Conservation (phyloP, 2,888 invertebrate genomes). For the Tetranychus piercei region DNA sequence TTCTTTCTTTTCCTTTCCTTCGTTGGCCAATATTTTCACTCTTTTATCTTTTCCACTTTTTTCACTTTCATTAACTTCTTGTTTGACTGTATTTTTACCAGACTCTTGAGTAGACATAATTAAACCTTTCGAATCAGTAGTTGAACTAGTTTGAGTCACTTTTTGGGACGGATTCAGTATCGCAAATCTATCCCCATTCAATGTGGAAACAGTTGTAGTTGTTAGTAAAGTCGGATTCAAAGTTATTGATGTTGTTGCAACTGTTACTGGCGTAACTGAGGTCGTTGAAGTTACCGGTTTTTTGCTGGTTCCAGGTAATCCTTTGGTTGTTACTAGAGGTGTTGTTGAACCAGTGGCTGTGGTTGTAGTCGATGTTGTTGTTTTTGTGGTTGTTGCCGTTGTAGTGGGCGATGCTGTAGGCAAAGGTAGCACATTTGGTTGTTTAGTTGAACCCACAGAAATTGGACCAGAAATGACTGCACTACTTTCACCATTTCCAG, state of each 20-base stretch:
- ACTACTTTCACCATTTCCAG: neutral
- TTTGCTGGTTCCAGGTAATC: neutral
- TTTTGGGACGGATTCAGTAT: neutral
- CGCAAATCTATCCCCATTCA: neutral
- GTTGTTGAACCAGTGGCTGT: neutral
- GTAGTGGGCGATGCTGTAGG: neutral
- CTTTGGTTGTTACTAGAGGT: neutral
- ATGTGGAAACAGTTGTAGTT: neutral
- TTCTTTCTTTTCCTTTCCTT: neutral
- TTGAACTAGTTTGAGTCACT: neutral
- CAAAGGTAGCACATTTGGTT: neutral
- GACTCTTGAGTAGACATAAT: neutral
- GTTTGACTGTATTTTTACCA: neutral
- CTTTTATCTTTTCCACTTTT: neutral
- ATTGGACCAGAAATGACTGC: neutral
- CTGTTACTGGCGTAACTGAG: neutral
- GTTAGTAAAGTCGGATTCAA: neutral
- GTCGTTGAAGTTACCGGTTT: neutral
- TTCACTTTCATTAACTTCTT: neutral
- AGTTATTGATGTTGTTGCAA: neutral
- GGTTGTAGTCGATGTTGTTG: neutral
- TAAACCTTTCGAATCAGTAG: neutral
- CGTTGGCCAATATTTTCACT: neutral
- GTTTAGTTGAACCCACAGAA: neutral
- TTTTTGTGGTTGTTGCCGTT: neutral